A percentile compares a stretch with the other conserved stretches of the same genome.
These are phyloP conservation scores for Macrobrachium rosenbergii DNA, from an alignment of 1,140 invertebrate genomes.

Conservation along the genomic window DNA sequence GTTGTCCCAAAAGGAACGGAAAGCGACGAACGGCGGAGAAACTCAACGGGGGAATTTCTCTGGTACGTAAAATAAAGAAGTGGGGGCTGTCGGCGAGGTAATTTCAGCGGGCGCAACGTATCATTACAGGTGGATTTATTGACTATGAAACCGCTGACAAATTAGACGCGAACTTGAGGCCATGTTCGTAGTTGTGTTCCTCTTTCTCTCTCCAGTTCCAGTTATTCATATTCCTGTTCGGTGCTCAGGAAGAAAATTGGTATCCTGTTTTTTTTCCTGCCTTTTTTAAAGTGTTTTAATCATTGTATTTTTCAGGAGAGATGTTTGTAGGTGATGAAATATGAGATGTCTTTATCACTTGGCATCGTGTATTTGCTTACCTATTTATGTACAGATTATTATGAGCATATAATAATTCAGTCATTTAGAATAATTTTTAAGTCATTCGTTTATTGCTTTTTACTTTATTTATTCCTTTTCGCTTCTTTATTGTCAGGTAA, in stretches of 20 bases:
- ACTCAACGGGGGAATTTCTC: background rate
- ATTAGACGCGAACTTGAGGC: slow-evolving; percentile 57
- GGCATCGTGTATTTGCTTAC: too few species aligned
- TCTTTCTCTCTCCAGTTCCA: slow-evolving; percentile 7
- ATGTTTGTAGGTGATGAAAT: too few species aligned
- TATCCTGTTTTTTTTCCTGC: too few species aligned
- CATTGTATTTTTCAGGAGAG: too few species aligned
- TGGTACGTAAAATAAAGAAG: slow-evolving; percentile 8
- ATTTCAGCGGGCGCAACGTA: slow-evolving; percentile 50
- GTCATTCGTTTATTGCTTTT: too few species aligned
- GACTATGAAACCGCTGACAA: slow-evolving; percentile 63
- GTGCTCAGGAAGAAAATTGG: background rate
- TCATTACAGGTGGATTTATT: slow-evolving; percentile 60
- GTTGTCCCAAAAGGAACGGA: background rate
- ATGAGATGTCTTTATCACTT: too few species aligned
- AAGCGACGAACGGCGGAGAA: slow-evolving; percentile 27
- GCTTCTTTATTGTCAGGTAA: too few species aligned
- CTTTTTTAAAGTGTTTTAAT: too few species aligned
- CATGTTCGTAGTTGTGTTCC: background rate
- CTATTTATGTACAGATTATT: too few species aligned
- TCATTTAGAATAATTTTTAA: too few species aligned
- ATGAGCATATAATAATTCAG: too few species aligned
- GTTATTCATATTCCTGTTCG: slow-evolving; percentile 11
- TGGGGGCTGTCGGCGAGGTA: slow-evolving; percentile 56
- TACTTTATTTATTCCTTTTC: too few species aligned